Evolutionary conservation across 2,797 vertebrate species (phyloP), one percentile per base, ranked within the genome.

Genomic region (Prionace glauca): DNA sequence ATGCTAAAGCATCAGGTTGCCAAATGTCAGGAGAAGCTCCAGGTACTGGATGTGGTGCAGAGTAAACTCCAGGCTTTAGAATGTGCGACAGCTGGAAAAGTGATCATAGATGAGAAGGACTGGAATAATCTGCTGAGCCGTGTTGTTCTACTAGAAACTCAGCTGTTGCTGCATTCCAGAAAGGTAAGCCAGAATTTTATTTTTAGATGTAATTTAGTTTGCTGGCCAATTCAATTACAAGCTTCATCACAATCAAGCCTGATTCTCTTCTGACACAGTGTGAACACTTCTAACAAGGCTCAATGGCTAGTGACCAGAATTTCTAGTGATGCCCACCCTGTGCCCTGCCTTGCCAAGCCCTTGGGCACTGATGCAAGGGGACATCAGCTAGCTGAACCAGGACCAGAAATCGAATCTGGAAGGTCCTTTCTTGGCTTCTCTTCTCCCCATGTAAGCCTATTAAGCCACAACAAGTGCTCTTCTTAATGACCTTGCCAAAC

Each of bases 91-190:
- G 97, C 97, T 96, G 98, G 98, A 60, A 98, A 98, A 96, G 97
- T 98, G 77, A 96, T 98, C 95, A 96, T 99, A 91, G 97, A 98
- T 96, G 98, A 97, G 96, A 97, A 97, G 95, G 97, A 97, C 79
- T 99, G 98, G 99, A 98, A 98, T 96, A 98, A 98, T 96, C 97
- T 99, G 96, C 96, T 98, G 95, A 98, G 98, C 97, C 98, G 98
- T 56, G 97, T 99, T 91, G 97, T 99, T 32, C 96, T 99, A 94
- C 97, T 99, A 96, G 99, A 99, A 98, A 99, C 98, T 77, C 98
- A 98, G 95, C 96, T 98, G 36, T 96, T 98, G 67, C 96, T 99
- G 96, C 97, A 96, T 5, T 97, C 96, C 9, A 96, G 96, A 97
- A 97, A 98, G 98, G 99, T 99, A 96, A 95, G 96, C 96, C 96